Percentiles rank a stretch among this genome's conserved stretches.
Evolutionary conservation across 2,888 invertebrate species (phyloP).

Genomic region (Toxonevra muliebris): DNA sequence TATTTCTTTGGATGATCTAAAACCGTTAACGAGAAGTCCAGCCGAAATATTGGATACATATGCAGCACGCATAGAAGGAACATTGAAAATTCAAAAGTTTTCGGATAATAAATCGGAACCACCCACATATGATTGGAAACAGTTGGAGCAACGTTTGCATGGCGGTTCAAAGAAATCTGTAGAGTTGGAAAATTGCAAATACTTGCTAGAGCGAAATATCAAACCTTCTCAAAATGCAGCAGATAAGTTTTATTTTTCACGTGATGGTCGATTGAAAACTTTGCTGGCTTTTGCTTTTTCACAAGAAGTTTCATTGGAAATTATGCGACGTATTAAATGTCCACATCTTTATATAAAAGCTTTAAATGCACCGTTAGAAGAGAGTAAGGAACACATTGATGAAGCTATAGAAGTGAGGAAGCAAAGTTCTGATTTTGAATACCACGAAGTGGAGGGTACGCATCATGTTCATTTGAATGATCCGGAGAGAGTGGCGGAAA

Average conservation of each 20-base stretch:
- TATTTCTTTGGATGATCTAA: conserved; percentile 58
- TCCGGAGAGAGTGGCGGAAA: conserved; percentile 69
- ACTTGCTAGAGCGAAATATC: conserved; percentile 69
- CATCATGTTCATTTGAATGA: conserved; percentile 82
- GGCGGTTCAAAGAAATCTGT: conserved; percentile 70
- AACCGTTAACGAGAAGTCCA: conserved; percentile 51
- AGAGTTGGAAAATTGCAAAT: conserved; percentile 67
- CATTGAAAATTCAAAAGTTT: conserved; percentile 63
- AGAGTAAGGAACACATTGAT: conserved; percentile 68
- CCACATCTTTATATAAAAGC: conserved; percentile 74
- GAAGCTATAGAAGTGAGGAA: conserved; percentile 69
- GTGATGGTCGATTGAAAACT: conserved; percentile 73
- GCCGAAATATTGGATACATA: conserved; percentile 50
- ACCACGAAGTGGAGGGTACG: conserved; percentile 72
- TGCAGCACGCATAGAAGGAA: conserved; percentile 64
- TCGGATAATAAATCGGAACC: conserved; percentile 65
- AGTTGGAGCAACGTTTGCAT: conserved; percentile 70
- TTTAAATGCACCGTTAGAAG: conserved; percentile 68
- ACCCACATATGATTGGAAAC: conserved; percentile 71
- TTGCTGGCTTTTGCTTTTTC: conserved; percentile 52
- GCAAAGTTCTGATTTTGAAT: conserved; percentile 68
- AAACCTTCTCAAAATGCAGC: conserved; percentile 68
- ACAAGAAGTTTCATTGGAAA: conserved; percentile 67
- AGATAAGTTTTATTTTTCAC: conserved; percentile 71
- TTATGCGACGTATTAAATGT: conserved; percentile 69